These are phyloP conservation scores for Leptinotarsa haldemani DNA, from an alignment of 2,888 invertebrate species.

Conservation along the genomic window DNA sequence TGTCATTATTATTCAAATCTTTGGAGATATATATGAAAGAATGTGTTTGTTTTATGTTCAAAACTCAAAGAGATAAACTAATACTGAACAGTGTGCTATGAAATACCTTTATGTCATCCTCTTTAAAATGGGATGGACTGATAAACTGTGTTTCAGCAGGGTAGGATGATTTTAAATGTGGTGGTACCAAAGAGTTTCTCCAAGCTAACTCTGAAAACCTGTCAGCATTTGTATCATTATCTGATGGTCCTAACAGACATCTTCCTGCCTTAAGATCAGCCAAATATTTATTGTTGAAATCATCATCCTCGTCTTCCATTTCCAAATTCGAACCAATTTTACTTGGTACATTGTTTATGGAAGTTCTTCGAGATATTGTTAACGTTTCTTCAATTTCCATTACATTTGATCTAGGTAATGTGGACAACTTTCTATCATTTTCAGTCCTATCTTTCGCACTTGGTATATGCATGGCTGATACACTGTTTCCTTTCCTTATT, in stretches of 20 bases:
- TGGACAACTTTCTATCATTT: conserved; percentile 33
- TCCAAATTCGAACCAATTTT: conserved; percentile 37
- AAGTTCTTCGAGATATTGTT: conserved; percentile 56
- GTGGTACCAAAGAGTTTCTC: conserved; percentile 85
- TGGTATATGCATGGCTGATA: conserved; percentile 32
- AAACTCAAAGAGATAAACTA: background rate
- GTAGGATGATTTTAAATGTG: conserved; percentile 87
- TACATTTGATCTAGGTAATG: conserved; percentile 36
- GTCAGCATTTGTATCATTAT: conserved; percentile 57
- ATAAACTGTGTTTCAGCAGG: conserved; percentile 83
- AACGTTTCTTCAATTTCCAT: conserved; percentile 53
- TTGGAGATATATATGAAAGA: no score
- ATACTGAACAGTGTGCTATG: background rate
- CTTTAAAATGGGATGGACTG: conserved; percentile 68
- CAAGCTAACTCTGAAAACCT: conserved; percentile 79
- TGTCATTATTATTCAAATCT: no score
- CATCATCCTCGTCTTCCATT: conserved; percentile 89
- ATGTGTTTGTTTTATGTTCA: no score
- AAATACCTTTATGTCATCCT: conserved; percentile 76
- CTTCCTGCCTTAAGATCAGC: conserved; percentile 74
- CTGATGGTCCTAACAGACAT: conserved; percentile 58
- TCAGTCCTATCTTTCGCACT: conserved; percentile 8
- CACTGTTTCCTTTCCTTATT: conserved; percentile 39
- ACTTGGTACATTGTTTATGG: conserved; percentile 42
- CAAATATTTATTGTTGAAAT: conserved; percentile 85